Percentiles rank a stretch among this genome's conserved stretches.
These are phyloP conservation scores for Epinotia brunnichana DNA, from an alignment of 2,888 invertebrate genomes.

Conservation along the genomic window DNA sequence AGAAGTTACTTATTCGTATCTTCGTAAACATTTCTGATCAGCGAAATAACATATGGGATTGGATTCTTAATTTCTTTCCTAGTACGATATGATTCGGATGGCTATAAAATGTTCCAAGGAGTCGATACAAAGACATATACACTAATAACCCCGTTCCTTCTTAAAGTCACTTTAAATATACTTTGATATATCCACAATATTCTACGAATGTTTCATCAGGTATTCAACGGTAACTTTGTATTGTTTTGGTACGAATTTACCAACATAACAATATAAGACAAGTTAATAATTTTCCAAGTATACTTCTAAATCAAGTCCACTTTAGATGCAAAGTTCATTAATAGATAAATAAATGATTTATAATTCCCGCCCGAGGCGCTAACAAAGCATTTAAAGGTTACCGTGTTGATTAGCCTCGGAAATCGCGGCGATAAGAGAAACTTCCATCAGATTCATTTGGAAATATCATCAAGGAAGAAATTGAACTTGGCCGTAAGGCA, in stretches of 20 bases:
- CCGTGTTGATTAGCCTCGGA: slow-evolving; percentile 42
- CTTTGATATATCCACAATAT: too few species aligned
- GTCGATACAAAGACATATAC: neutral
- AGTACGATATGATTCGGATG: neutral
- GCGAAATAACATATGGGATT: slow-evolving; percentile 3
- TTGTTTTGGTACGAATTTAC: too few species aligned
- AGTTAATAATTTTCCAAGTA: neutral
- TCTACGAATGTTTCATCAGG: too few species aligned
- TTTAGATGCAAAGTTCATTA: slow-evolving; percentile 25
- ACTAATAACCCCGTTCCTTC: neutral
- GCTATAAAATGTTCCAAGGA: neutral
- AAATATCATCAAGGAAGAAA: slow-evolving; percentile 60
- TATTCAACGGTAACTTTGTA: too few species aligned
- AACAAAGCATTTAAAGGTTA: slow-evolving; percentile 41
- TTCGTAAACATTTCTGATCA: slow-evolving; percentile 16
- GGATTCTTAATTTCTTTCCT: slow-evolving; percentile 14
- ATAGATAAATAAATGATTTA: slow-evolving; percentile 38
- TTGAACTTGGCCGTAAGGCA: slow-evolving; percentile 54
- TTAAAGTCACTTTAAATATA: too few species aligned
- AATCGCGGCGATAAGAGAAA: slow-evolving; percentile 43
- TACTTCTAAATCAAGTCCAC: slow-evolving; percentile 6
- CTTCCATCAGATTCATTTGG: slow-evolving; percentile 50
- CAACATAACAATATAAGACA: neutral
- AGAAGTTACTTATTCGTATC: slow-evolving; percentile 1
- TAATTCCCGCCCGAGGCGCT: slow-evolving; percentile 24